Evolutionary conservation across 2,797 vertebrate genomes (phyloP).

Genomic region (Tarsius wallacei): DNA sequence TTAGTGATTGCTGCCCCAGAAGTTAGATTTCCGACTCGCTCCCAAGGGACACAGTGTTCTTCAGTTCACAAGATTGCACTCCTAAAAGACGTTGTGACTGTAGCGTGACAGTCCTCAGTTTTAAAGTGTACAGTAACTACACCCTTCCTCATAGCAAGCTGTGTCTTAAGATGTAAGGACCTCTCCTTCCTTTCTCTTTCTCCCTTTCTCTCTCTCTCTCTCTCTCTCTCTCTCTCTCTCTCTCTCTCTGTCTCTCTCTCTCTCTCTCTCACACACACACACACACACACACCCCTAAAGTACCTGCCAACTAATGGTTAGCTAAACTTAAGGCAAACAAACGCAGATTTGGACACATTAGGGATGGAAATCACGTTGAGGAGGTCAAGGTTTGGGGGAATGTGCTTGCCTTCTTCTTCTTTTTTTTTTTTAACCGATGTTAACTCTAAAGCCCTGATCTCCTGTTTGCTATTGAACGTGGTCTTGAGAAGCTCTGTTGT

Average conservation of each 20-base stretch:
- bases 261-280: neutral
- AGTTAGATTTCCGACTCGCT: neutral
- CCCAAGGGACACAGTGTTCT: neutral
- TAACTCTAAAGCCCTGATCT: neutral
- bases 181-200: neutral
- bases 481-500: neutral
- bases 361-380: neutral
- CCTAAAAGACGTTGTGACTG: neutral
- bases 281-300: neutral
- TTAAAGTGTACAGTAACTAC: neutral
- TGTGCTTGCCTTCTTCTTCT: no score
- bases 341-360: neutral
- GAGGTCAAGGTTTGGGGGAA: neutral
- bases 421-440: neutral
- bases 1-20: neutral
- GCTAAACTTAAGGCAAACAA: neutral
- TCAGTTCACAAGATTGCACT: neutral
- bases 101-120: neutral
- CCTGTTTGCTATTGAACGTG: neutral
- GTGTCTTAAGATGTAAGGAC: neutral
- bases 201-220: neutral
- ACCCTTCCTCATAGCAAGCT: neutral
- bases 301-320: neutral
- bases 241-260: neutral
- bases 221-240: no score